Evolutionary conservation across 1,140 invertebrate species (phyloP), one percentile per base, ranked within the genome.

Genomic region (Meloidogyne hapla): DNA sequence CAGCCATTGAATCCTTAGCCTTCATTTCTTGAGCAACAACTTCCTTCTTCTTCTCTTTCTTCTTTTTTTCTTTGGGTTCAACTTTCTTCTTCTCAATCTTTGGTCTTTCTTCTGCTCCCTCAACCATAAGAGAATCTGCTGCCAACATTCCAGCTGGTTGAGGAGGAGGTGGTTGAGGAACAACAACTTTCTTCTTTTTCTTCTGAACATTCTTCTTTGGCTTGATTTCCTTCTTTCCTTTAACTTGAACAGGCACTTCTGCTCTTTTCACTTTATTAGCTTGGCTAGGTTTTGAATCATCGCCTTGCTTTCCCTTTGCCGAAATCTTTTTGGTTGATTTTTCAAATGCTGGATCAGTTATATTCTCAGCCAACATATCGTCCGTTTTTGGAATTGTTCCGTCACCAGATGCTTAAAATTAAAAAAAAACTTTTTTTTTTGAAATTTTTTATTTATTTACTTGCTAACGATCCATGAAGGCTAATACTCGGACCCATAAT

Each of bases 381-480:
- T 56, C 48, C n/a, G 48, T 56, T 56, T 56, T 56, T n/a, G 48
- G 48, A 56, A 56, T n/a, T 8, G 48, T 56, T n/a, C 48, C 48
- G n/a, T 56, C 48, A 56, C 48, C 48, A 8, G 48, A 56, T 56
- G 48, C 48, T 56, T 6, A n/a, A 56, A 56, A 6, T 56, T 15
- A 56, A 56, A n/a, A 56, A 5, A 5, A 56, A 56, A 56, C 5
- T n/a, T n/a, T 56, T 5, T n/a, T 48, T 48, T 56, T 1, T 21
- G 18, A 1, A n/a, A n/a, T 21, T 56, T 21, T 56, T 56, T 6
- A 6, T 56, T 56, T n/a, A 56, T n/a, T 56, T 56, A 56, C 48
- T 56, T n/a, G 48, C 48, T 56, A 56, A 56, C 48, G 48, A 56
- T 56, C 48, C 48, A 56, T 56, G 48, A 56, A 56, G 48, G n/a